phyloP scores from a whole-genome alignment of 2,888 invertebrate genomes.

The Lepidocyrtinus sp. region DNA sequence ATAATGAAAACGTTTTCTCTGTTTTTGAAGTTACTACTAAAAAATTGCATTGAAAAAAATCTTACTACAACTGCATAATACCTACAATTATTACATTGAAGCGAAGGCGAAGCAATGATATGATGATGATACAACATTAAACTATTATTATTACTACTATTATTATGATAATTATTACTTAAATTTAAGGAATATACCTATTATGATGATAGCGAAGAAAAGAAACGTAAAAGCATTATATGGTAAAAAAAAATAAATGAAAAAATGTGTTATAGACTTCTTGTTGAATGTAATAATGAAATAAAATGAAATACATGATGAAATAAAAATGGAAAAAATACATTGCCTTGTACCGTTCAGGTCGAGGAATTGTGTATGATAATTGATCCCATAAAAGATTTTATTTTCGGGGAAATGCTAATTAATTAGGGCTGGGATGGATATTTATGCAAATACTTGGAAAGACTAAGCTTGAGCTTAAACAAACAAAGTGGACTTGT shows the following conservation, averaged over 20 bases:
- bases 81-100: constrained; percentile 29
- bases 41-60: constrained; percentile 14
- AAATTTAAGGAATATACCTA: constrained; percentile 16
- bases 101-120: constrained; percentile 6
- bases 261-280: constrained; percentile 58
- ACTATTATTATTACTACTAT: constrained; percentile 46
- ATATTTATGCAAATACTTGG: too few species aligned
- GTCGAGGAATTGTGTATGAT: too few species aligned
- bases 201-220: background rate
- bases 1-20: constrained; percentile 23
- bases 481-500: too few species aligned
- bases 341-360: too few species aligned
- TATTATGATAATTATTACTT: constrained; percentile 32
- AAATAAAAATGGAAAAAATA: too few species aligned
- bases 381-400: too few species aligned
- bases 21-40: constrained; percentile 31
- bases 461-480: too few species aligned
- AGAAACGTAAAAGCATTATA: constrained; percentile 46
- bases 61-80: constrained; percentile 25
- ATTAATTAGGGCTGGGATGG: too few species aligned
- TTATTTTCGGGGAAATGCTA: too few species aligned
- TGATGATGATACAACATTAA: constrained; percentile 3
- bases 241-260: background rate
- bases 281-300: constrained; percentile 58
- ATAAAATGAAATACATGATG: constrained; percentile 21